These are phyloP conservation scores for Asobara japonica DNA, from an alignment of 1,140 invertebrate genomes.

Conservation along the genomic window DNA sequence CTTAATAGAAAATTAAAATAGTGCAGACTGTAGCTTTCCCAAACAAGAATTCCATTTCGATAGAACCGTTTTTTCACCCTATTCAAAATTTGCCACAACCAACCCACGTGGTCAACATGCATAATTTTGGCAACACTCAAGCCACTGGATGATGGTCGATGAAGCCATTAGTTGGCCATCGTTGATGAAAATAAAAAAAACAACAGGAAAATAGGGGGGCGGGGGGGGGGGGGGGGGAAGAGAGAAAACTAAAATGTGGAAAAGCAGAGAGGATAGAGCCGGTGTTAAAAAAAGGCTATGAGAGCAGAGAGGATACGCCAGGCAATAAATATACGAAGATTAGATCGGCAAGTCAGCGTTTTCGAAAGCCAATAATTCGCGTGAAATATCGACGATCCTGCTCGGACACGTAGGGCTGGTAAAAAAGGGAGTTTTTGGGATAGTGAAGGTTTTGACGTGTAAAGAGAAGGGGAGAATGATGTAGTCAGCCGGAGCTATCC, in stretches of 20 bases:
- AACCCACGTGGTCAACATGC: too few relatives aligned
- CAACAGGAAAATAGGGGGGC: background rate
- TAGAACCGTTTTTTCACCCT: too few relatives aligned
- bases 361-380: constrained; percentile 41
- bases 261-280: background rate
- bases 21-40: too few relatives aligned
- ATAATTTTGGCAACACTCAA: background rate
- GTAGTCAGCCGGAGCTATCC: background rate
- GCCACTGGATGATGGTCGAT: background rate
- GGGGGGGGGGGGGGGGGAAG: background rate
- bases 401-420: background rate
- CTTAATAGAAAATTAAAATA: too few relatives aligned
- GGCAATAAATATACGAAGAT: constrained; percentile 40
- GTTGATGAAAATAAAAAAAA: background rate
- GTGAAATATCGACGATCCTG: constrained; percentile 37
- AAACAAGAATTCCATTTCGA: too few relatives aligned
- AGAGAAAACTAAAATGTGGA: constrained; percentile 9
- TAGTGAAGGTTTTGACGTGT: constrained; percentile 14
- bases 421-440: background rate
- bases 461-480: background rate
- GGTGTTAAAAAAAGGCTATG: constrained; percentile 25
- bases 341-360: constrained; percentile 41
- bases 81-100: too few relatives aligned
- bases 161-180: background rate
- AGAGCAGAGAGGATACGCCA: constrained; percentile 29